Evolutionary conservation across 2,797 vertebrate species (phyloP).

Genomic region (Periophthalmus magnuspinnatus): DNA sequence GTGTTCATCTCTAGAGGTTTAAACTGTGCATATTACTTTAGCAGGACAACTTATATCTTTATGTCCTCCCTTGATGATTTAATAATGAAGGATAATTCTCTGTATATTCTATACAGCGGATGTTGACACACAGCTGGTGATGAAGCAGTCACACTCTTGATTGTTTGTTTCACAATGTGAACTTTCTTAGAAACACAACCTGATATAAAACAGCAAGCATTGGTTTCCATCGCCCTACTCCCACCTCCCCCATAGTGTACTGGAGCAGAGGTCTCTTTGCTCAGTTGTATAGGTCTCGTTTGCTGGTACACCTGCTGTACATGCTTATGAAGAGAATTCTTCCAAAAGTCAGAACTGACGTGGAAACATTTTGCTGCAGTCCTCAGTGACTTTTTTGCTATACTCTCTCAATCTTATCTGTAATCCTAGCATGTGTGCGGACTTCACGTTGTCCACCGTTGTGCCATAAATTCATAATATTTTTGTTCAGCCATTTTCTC

Average conservation of each 20-base stretch:
- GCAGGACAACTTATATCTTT: not conserved
- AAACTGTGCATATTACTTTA: not conserved
- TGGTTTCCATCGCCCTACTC: not conserved
- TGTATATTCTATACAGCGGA: not conserved
- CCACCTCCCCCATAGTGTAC: not conserved
- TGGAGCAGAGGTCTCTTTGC: not conserved
- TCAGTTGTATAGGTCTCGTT: not conserved
- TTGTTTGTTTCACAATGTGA: not conserved
- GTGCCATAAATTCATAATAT: constrained; percentile 3
- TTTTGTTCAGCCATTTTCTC: not conserved
- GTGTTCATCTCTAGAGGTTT: not conserved
- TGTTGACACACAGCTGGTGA: not conserved
- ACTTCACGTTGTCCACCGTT: not conserved
- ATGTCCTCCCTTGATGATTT: not conserved
- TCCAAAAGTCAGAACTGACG: not conserved
- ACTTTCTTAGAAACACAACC: not conserved
- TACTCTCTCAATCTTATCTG: not conserved
- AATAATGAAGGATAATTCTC: not conserved
- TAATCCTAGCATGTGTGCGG: constrained; percentile 1
- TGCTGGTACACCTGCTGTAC: not conserved
- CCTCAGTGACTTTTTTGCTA: constrained; percentile 1
- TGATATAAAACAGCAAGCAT: not conserved
- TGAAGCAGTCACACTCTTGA: not conserved
- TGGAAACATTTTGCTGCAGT: constrained; percentile 5
- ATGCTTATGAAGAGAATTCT: not conserved